Conservation (phyloP, 2,888 invertebrate species). For the Caenorhabditis japonica region DNA sequence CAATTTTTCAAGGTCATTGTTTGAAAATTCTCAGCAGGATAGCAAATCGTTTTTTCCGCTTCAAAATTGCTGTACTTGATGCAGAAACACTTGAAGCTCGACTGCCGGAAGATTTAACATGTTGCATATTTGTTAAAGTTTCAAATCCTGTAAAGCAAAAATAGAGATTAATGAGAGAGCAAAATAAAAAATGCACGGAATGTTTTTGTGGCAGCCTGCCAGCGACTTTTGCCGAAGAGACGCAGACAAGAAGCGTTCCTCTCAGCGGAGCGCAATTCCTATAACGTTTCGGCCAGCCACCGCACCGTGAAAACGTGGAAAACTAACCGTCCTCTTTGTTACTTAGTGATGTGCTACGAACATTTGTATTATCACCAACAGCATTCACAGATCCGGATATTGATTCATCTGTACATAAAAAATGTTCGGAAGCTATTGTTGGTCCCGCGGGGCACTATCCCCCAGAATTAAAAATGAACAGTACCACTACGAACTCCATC, state of each 20-base stretch:
- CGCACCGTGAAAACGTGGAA: too few species aligned
- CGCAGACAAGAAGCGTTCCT: too few species aligned
- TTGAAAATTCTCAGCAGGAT: constrained; percentile 10
- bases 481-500: constrained; percentile 45
- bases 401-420: constrained; percentile 40
- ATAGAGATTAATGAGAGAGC: too few species aligned
- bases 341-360: constrained; percentile 58
- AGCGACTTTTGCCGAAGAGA: too few species aligned
- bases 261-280: too few species aligned
- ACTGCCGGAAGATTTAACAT: constrained; percentile 46
- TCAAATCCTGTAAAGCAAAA: constrained; percentile 46
- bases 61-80: constrained; percentile 51
- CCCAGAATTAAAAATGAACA: not conserved
- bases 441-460: too few species aligned
- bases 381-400: constrained; percentile 56
- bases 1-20: constrained; percentile 10
- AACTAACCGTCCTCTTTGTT: constrained; percentile 54
- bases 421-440: too few species aligned
- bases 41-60: constrained; percentile 48
- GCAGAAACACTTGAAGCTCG: constrained; percentile 61
- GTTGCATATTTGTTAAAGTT: constrained; percentile 60
- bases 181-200: too few species aligned
- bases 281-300: too few species aligned
- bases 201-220: too few species aligned
- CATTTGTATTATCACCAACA: constrained; percentile 56